Evolutionary conservation across 2,888 invertebrate species (phyloP), one percentile per base, ranked within the genome.

Genomic region (Pherbina coryleti): DNA sequence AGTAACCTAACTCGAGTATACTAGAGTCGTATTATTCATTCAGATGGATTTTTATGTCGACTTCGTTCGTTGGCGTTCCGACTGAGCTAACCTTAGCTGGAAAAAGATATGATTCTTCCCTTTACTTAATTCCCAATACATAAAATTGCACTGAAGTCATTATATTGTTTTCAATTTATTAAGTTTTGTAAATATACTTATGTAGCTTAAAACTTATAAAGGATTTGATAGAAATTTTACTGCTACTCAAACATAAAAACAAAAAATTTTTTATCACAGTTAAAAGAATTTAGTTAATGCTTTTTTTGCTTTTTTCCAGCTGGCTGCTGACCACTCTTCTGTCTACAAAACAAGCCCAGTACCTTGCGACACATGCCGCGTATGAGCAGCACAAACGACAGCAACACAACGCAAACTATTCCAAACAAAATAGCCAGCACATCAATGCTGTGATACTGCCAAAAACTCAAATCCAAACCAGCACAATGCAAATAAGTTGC

Each of bases 361-460:
- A 78, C 4, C 11, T 73, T 37, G 22, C 70, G 37, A 70, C 79
- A 37, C 51, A 53, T 49, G 3, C 44, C 37, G n/a, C 80, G 79
- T 22, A 82, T 19, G 14, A 83, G 66, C 75, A 76, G 55, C 5
- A 76, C 0, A 2, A 82, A 5, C 8, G 77, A 0, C 0, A 44
- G 11, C 0, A 85, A 1, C 0, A 67, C 5, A 0, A 82, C 9
- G 0, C 75, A 7, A 9, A 84, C 9, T 1, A 79, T 82, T 1
- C 79, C 84, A 37, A 83, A 74, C 0, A 89, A 62, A 37, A 86
- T 76, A 9, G 81, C 76, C 1, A 87, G 79, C 1, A 86, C 85
- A 83, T 90, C 89, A 0, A 90, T 49, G 70, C 82, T 88, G 57
- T 89, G 87, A 78, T 88, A 88, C 25, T 85, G 81, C 2, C 87